Evolutionary conservation across 2,888 invertebrate species (phyloP).

Genomic region (Dicranocentrus wangi): DNA sequence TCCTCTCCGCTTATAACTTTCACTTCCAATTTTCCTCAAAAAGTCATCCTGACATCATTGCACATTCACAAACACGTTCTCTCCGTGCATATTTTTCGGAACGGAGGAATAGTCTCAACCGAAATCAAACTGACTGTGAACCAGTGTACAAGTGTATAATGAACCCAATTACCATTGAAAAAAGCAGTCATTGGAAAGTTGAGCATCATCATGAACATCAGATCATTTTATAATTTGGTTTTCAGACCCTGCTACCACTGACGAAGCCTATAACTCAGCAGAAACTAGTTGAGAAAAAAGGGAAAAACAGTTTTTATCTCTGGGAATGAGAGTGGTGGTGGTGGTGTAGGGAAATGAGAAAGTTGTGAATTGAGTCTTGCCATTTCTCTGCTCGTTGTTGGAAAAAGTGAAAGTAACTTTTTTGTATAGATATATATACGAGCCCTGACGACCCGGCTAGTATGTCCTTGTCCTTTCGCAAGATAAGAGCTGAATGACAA

Average conservation of each 20-base stretch:
- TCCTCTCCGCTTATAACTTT: conserved; percentile 63
- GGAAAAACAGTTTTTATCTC: conserved; percentile 34
- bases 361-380: conserved; percentile 45
- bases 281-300: background rate
- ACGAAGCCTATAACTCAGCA: conserved; percentile 1
- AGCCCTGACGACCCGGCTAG: conserved; percentile 10
- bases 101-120: conserved; percentile 24
- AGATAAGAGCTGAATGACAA: conserved; percentile 59
- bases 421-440: conserved; percentile 21
- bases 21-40: conserved; percentile 62
- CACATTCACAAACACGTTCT: conserved; percentile 39
- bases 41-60: conserved; percentile 43
- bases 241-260: conserved; percentile 10
- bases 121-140: conserved; percentile 57
- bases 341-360: conserved; percentile 47
- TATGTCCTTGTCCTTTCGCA: conserved; percentile 31
- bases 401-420: conserved; percentile 52
- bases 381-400: conserved; percentile 24
- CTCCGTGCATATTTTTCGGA: conserved; percentile 51
- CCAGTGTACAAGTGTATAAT: conserved; percentile 56
- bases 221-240: conserved; percentile 54
- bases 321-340: conserved; percentile 33
- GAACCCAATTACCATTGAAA: conserved; percentile 60
- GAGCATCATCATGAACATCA: conserved; percentile 44
- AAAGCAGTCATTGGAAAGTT: conserved; percentile 55